Evolutionary conservation across 2,888 invertebrate species (phyloP), one percentile per base, ranked within the genome.

Genomic region (Dynastes grantii): DNA sequence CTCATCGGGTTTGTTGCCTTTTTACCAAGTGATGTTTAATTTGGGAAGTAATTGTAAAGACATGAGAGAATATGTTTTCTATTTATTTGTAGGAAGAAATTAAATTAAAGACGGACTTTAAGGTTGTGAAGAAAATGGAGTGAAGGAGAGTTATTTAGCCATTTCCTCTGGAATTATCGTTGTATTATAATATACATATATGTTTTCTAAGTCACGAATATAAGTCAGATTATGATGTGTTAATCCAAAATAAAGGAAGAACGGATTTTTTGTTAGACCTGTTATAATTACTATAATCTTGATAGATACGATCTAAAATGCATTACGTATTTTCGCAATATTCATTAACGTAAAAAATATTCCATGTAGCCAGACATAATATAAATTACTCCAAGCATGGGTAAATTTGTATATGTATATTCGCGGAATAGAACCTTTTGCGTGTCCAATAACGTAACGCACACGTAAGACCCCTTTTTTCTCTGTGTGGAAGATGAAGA

Each of bases 401-500:
- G 49, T 61, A 49, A 75, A 75, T 61, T 61, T 51, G 29, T 68
- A 71, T 58, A 29, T 22, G 22, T 22, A 22, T 37, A 40, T 37
- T 58, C 58, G 16, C 37, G 37, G 53, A 71, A 71, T 32, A 58
- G 37, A 51, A 76, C 37, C 53, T 22, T 55, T 78, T 64, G 78
- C 78, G 73, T 78, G 78, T 65, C 71, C n/a, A 53, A 64, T 49
- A 77, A 71, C 37, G 65, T 73, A 78, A 71, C 45, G 45, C 63
- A 58, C 58, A 61, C 45, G 40, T 27, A 29, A 75, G 61, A 61
- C 73, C 73, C 29, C 32, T 68, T 77, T 61, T 75, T 61, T 58
- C n/a, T 13, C 16, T 22, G 8, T 13, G 61, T 61, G 61, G 71
- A 76, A 76, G 79, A 79, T 79, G 79, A 79, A 78, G 79, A 79